Conservation (phyloP, 2,113 vertebrate genomes). For the Mirounga angustirostris region DNA sequence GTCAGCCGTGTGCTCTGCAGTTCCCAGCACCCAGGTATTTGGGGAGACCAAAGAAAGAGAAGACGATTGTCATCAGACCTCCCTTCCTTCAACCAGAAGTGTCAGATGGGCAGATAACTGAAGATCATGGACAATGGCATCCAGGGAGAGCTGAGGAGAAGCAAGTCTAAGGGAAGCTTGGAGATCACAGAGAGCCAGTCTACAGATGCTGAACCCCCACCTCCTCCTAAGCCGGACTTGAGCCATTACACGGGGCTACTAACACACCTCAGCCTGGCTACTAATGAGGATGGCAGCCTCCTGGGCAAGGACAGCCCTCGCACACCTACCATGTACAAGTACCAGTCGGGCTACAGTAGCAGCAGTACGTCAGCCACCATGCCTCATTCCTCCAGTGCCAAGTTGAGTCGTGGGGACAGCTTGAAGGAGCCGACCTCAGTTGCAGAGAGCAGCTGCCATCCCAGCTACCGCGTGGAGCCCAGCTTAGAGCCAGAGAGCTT, state of each 20-base stretch:
- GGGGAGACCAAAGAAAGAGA: conserved; percentile 91
- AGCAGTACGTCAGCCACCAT: conserved; percentile 89
- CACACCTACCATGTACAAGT: conserved; percentile 97
- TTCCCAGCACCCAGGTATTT: conserved; percentile 97
- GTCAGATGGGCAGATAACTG: conserved; percentile 90
- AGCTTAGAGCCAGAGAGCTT: conserved; percentile 93
- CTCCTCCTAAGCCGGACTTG: conserved; percentile 97
- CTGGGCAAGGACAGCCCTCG: conserved; percentile 93
- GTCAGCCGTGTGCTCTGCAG: conserved; percentile 96
- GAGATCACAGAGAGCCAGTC: conserved; percentile 98
- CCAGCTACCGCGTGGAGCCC: conserved; percentile 96
- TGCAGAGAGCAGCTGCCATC: conserved; percentile 92
- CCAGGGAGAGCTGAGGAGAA: conserved; percentile 94
- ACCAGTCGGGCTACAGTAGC: conserved; percentile 94
- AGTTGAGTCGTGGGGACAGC: conserved; percentile 96
- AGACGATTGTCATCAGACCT: conserved; percentile 92
- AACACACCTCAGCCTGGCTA: conserved; percentile 89
- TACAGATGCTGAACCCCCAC: conserved; percentile 95
- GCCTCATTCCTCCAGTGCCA: conserved; percentile 90
- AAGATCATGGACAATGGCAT: conserved; percentile 98
- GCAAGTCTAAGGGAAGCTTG: conserved; percentile 96
- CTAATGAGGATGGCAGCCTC: conserved; percentile 95
- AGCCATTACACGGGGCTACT: conserved; percentile 94
- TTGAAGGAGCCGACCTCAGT: conserved; percentile 94
- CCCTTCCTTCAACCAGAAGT: conserved; percentile 94